Percentiles rank a stretch among this genome's conserved stretches.
phyloP scores from a whole-genome alignment of 2,888 invertebrate species.

The Eurois occulta region DNA sequence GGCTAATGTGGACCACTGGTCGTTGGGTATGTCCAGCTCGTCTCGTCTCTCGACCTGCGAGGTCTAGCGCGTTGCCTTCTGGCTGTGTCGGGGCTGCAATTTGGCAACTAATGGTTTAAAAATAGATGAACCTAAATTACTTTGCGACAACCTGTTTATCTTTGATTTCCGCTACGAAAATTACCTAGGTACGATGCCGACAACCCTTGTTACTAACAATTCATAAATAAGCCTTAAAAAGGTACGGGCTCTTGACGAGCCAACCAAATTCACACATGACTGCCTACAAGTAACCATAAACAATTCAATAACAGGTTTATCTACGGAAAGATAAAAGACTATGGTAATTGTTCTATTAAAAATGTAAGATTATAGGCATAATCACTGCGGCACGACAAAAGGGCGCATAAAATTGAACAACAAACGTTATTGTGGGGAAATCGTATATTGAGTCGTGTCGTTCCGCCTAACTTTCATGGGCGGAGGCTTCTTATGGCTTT shows the following conservation, averaged over 20 bases:
- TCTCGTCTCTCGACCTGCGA: too few relatives aligned
- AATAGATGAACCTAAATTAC: background rate
- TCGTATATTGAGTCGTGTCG: slow-evolving; percentile 48
- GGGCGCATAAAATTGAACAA: slow-evolving; percentile 50
- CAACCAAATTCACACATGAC: slow-evolving; percentile 16
- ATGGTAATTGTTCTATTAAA: slow-evolving; percentile 47
- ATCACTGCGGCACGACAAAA: slow-evolving; percentile 50
- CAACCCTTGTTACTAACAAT: background rate
- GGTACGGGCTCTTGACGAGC: background rate
- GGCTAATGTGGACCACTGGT: too few relatives aligned
- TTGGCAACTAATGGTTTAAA: background rate
- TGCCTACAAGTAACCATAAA: slow-evolving; percentile 12
- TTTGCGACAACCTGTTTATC: background rate
- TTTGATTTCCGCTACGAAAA: slow-evolving; percentile 13
- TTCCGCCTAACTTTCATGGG: slow-evolving; percentile 57
- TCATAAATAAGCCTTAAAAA: slow-evolving; percentile 9
- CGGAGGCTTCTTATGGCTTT: slow-evolving; percentile 41
- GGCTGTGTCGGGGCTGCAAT: too few relatives aligned
- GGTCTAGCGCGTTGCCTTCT: too few relatives aligned
- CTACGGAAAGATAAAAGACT: slow-evolving; percentile 22
- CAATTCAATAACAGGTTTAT: slow-evolving; percentile 29
- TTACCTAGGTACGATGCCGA: background rate
- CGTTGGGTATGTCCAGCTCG: too few relatives aligned
- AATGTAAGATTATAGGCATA: slow-evolving; percentile 50
- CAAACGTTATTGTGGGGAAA: slow-evolving; percentile 49